Evolutionary conservation across 2,797 vertebrate genomes (phyloP).

Genomic region (Holocentrus rufus): DNA sequence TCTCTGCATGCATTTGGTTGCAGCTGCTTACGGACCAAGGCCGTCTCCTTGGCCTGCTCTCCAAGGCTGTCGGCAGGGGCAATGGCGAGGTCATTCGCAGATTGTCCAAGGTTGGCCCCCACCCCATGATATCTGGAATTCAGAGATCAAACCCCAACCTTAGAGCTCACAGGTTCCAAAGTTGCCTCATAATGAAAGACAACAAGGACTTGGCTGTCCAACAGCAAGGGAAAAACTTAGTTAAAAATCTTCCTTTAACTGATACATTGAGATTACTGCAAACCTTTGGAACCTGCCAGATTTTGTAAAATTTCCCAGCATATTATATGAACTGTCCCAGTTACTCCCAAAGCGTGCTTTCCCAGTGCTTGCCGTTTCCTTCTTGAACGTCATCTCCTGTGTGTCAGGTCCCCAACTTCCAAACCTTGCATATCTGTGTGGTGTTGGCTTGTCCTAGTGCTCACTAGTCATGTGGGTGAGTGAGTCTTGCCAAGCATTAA

Average conservation of each 20-base stretch:
- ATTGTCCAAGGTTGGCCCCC: constrained; percentile 76
- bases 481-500: too few species aligned
- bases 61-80: constrained; percentile 64
- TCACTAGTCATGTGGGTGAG: not conserved
- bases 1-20: constrained; percentile 56
- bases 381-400: constrained; percentile 12
- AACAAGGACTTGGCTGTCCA: not conserved
- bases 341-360: not conserved
- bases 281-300: constrained; percentile 51
- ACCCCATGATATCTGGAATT: constrained; percentile 45
- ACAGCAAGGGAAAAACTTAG: not conserved
- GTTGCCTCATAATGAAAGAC: constrained; percentile 8
- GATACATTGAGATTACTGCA: not conserved
- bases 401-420: constrained; percentile 8
- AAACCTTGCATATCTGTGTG: constrained; percentile 16
- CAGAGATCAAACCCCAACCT: constrained; percentile 31
- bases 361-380: constrained; percentile 16
- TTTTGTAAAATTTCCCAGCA: constrained; percentile 8
- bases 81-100: constrained; percentile 63
- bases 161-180: constrained; percentile 29
- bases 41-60: constrained; percentile 73
- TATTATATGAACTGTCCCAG: constrained; percentile 12
- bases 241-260: not conserved
- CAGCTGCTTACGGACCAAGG: constrained; percentile 68
- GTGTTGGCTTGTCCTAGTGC: not conserved